Evolutionary conservation across 2,797 vertebrate species (phyloP), one percentile per base, ranked within the genome.

Genomic region (Vultur gryphus): DNA sequence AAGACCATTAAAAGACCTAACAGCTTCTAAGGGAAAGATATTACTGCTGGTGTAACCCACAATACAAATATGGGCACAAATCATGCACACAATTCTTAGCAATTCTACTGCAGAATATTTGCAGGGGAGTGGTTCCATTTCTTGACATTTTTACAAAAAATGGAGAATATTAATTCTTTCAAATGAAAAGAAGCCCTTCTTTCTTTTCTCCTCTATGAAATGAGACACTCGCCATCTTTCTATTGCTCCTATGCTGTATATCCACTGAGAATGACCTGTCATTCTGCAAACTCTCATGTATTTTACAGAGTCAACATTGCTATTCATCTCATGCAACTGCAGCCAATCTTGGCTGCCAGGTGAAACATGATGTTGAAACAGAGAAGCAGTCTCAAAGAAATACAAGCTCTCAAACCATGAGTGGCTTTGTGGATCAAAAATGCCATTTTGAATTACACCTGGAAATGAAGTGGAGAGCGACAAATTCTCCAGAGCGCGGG

Each of bases 361-460:
- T 97, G 96, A 96, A 95, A 95, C 64, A n/a, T 8, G 35, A 84
- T 86, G 92, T 86, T 81, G 87, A 94, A 96, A 91, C 61, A 90
- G 90, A 91, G 91, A 84, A 86, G 65, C 67, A 48, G 37, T 55
- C 81, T 93, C 2, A 6, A 86, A 89, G 88, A 95, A 94, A 93
- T 44, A 90, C 48, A 90, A 79, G 49, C 89, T 84, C 82, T 90
- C 82, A 91, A 93, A 84, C 55, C 16, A 17, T 21, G 81, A 89
- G 65, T 52, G 85, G 51, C 85, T 90, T 62, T 46, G 84, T 73
- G 97, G 94, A 94, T 95, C 84, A 94, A 61, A 95, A 84, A 51
- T 92, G 83, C 66, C 94, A 84, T 93, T 95, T 94, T 94, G 95
- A 91, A 84, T 96, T 94, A 76, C 84, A 93, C 85, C 87, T 97